phyloP scores from a whole-genome alignment of 2,113 vertebrate species.

The Siniperca chuatsi region DNA sequence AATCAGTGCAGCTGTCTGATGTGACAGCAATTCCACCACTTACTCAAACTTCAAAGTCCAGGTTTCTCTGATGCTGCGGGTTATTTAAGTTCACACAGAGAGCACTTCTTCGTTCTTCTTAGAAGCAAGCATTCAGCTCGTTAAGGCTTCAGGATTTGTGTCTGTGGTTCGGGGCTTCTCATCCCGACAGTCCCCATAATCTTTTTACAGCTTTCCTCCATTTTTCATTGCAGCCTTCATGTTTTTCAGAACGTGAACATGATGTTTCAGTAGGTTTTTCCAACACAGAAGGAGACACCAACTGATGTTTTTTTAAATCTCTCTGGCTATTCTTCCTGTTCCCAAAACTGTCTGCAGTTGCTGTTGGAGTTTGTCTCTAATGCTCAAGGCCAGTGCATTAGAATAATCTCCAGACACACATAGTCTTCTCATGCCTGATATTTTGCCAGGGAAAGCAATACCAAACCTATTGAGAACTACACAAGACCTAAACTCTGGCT shows the following conservation, averaged over 20 bases:
- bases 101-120: constrained; percentile 30
- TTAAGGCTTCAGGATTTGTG: constrained; percentile 58
- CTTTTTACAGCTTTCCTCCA: constrained; percentile 52
- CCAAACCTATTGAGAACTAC: constrained; percentile 13
- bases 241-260: constrained; percentile 36
- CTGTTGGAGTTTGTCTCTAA: constrained; percentile 19
- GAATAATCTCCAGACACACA: constrained; percentile 28
- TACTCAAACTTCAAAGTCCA: constrained; percentile 43
- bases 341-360: constrained; percentile 9
- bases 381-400: constrained; percentile 27
- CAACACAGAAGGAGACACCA: constrained; percentile 10
- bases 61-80: constrained; percentile 20
- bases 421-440: constrained; percentile 26
- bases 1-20: constrained; percentile 5
- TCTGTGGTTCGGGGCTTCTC: constrained; percentile 44
- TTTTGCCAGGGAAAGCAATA: constrained; percentile 4
- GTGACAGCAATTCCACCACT: constrained; percentile 27
- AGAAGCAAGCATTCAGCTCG: constrained; percentile 41
- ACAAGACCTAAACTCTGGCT: constrained; percentile 7
- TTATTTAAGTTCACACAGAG: constrained; percentile 46
- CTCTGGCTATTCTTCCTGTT: constrained; percentile 21
- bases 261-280: constrained; percentile 38
- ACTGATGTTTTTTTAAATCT: not conserved
- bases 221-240: constrained; percentile 34
- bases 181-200: constrained; percentile 55